Percentiles rank a stretch among this genome's conserved stretches.
These are phyloP conservation scores for Thereva nobilitata DNA, from an alignment of 2,888 invertebrate species.

Conservation along the genomic window DNA sequence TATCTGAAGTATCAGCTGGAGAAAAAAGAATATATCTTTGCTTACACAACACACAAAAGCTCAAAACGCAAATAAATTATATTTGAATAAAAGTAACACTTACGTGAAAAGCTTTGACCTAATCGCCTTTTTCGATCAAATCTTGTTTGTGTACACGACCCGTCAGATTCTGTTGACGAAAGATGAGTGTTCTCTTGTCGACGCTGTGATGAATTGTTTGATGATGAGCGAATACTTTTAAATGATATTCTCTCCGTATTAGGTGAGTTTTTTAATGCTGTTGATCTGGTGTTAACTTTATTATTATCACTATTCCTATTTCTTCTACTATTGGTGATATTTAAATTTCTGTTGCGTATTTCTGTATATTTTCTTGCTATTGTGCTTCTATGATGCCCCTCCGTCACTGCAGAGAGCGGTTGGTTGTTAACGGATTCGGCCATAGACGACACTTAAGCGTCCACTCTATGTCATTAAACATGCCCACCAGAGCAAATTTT, in stretches of 20 bases:
- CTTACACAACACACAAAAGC: background rate
- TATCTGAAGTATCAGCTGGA: background rate
- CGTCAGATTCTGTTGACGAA: conserved; percentile 13
- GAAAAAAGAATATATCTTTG: background rate
- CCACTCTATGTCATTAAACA: conserved; percentile 62
- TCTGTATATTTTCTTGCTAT: conserved; percentile 42
- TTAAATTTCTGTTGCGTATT: conserved; percentile 39
- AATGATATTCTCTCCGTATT: conserved; percentile 2
- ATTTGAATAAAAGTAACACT: conserved; percentile 5
- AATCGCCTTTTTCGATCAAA: conserved; percentile 25
- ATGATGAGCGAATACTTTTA: conserved; percentile 8
- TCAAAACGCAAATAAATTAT: too few species aligned
- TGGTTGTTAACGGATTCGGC: conserved; percentile 84
- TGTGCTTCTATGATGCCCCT: conserved; percentile 60
- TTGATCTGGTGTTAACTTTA: conserved; percentile 43
- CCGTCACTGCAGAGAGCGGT: conserved; percentile 74
- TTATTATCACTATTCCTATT: conserved; percentile 42
- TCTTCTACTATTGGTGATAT: conserved; percentile 17
- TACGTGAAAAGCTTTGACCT: conserved; percentile 27
- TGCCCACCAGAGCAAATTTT: conserved; percentile 46
- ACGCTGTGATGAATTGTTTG: conserved; percentile 10
- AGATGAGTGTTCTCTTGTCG: conserved; percentile 12
- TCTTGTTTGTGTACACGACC: conserved; percentile 25
- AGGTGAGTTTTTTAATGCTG: background rate
- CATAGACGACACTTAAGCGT: conserved; percentile 85